phyloP scores from a whole-genome alignment of 2,888 invertebrate species.

The Pachydiplax longipennis region DNA sequence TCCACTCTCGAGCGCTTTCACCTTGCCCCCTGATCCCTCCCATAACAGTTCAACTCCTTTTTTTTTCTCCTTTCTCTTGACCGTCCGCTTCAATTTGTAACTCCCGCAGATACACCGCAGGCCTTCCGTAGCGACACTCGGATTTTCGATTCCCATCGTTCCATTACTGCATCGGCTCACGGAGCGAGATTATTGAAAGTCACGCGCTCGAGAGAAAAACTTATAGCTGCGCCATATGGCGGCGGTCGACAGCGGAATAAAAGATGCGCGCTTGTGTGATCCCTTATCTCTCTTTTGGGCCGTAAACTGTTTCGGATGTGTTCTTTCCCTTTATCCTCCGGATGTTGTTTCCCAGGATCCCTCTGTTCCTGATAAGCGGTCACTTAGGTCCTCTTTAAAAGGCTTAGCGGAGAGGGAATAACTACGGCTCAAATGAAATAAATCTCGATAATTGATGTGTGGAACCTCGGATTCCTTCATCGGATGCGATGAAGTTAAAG shows the following conservation, averaged over 20 bases:
- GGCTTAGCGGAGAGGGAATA: too few relatives aligned
- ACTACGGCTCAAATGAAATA: too few relatives aligned
- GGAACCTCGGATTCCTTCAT: too few relatives aligned
- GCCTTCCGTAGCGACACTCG: constrained; percentile 18
- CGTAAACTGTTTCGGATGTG: not conserved
- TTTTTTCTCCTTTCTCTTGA: not conserved
- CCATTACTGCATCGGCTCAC: constrained; percentile 27
- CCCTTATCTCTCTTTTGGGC: not conserved
- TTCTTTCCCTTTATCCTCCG: not conserved
- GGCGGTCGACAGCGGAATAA: not conserved
- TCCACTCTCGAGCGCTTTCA: not conserved
- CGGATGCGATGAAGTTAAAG: too few relatives aligned
- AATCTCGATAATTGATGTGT: too few relatives aligned
- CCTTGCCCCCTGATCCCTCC: not conserved
- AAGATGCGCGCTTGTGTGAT: not conserved
- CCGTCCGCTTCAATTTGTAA: constrained; percentile 28
- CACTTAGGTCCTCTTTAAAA: too few relatives aligned
- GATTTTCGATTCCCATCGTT: constrained; percentile 21
- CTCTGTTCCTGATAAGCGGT: too few relatives aligned
- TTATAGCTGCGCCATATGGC: constrained; percentile 24
- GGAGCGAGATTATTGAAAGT: not conserved
- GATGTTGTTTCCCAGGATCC: too few relatives aligned
- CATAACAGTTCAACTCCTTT: not conserved
- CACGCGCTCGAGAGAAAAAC: constrained; percentile 19
- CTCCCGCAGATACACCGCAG: not conserved